These are phyloP conservation scores for Drosophila dunni DNA, from an alignment of 1,140 invertebrate genomes.

Conservation along the genomic window DNA sequence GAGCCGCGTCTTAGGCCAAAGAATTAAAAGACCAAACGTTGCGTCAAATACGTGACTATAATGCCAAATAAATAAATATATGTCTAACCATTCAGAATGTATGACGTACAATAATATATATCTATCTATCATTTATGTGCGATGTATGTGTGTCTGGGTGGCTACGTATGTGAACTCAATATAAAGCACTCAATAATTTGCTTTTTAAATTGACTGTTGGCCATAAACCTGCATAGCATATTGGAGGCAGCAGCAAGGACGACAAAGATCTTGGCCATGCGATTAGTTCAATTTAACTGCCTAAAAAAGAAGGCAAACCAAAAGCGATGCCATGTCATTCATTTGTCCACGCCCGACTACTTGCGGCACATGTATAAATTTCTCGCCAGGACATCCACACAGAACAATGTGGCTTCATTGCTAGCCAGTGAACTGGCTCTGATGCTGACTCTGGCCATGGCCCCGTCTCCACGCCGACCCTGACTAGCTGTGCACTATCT, in stretches of 20 bases:
- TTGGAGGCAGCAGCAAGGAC: slow-evolving; percentile 13
- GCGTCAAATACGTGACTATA: slow-evolving; percentile 81
- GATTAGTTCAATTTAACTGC: slow-evolving; percentile 80
- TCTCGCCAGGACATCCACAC: slow-evolving; percentile 66
- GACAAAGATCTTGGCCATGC: slow-evolving; percentile 60
- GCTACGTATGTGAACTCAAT: slow-evolving; percentile 57
- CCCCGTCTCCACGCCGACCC: slow-evolving; percentile 8
- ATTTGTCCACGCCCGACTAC: slow-evolving; percentile 80
- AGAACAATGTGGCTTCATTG: slow-evolving; percentile 44
- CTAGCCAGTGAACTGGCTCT: slow-evolving; percentile 10
- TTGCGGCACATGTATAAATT: slow-evolving; percentile 78
- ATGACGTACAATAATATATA: slow-evolving; percentile 15
- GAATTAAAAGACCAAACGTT: slow-evolving; percentile 80
- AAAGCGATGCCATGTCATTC: slow-evolving; percentile 76
- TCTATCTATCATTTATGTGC: slow-evolving; percentile 5
- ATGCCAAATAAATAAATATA: slow-evolving; percentile 58
- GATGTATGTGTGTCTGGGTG: background rate
- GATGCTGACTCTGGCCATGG: slow-evolving; percentile 2
- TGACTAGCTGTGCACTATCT: slow-evolving; percentile 71
- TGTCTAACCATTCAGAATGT: slow-evolving; percentile 13
- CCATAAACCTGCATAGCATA: slow-evolving; percentile 80
- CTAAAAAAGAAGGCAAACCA: slow-evolving; percentile 51
- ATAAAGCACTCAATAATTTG: slow-evolving; percentile 74
- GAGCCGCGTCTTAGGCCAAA: slow-evolving; percentile 57
- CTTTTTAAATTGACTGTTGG: slow-evolving; percentile 64